phyloP scores from a whole-genome alignment of 2,113 vertebrate genomes.

The Dascyllus trimaculatus region DNA sequence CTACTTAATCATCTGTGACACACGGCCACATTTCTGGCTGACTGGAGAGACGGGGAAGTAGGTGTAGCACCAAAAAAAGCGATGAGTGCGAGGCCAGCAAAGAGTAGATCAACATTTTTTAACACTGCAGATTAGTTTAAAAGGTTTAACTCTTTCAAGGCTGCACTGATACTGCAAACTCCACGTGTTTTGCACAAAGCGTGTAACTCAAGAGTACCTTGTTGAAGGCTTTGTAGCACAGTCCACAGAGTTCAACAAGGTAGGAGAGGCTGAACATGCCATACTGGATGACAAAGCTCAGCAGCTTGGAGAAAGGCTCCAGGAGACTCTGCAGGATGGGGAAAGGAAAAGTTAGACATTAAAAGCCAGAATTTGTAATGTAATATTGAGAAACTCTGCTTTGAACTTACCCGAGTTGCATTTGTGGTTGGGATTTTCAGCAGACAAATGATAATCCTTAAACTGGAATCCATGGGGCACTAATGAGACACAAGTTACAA shows the following conservation, averaged over 20 bases:
- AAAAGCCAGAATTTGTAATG: conserved; percentile 15
- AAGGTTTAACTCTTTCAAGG: conserved; percentile 55
- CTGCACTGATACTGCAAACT: neutral
- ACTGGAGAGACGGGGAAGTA: conserved; percentile 60
- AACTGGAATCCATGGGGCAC: conserved; percentile 97
- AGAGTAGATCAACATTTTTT: conserved; percentile 58
- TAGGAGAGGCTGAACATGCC: conserved; percentile 95
- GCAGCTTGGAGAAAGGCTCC: conserved; percentile 97
- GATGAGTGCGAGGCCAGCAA: conserved; percentile 53
- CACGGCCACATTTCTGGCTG: conserved; percentile 69
- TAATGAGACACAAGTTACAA: conserved; percentile 63
- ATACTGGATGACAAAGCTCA: conserved; percentile 98
- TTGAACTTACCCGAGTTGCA: conserved; percentile 91
- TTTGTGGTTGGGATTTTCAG: conserved; percentile 97
- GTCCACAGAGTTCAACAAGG: conserved; percentile 96
- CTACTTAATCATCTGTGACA: conserved; percentile 81
- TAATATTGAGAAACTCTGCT: conserved; percentile 1
- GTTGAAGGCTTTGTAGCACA: conserved; percentile 97
- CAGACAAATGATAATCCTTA: conserved; percentile 98
- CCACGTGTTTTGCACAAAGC: neutral
- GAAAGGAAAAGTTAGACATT: conserved; percentile 17
- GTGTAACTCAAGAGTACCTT: conserved; percentile 87
- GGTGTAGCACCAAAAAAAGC: conserved; percentile 58
- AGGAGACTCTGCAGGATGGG: conserved; percentile 91
- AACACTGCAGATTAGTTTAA: conserved; percentile 59